A percentile compares a stretch with the other conserved stretches of the same genome.
phyloP scores from a whole-genome alignment of 2,888 invertebrate genomes.

The Lomographa bimaculata region DNA sequence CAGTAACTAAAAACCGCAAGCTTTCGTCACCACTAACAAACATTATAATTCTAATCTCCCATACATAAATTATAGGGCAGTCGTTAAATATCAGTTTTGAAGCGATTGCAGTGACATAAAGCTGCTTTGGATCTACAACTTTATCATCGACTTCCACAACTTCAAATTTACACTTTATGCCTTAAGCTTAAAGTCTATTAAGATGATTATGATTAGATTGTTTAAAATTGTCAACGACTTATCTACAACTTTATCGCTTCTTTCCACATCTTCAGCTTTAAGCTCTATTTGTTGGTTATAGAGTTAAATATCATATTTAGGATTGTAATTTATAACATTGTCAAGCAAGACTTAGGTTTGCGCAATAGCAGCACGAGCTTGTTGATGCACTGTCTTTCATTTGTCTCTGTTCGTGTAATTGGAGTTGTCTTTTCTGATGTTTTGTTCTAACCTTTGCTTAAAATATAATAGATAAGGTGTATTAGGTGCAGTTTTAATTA shows the following conservation, averaged over 20 bases:
- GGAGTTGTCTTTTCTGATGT: conserved; percentile 38
- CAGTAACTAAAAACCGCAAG: conserved; percentile 45
- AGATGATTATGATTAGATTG: conserved; percentile 24
- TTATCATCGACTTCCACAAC: conserved; percentile 35
- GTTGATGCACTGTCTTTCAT: conserved; percentile 49
- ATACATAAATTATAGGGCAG: conserved; percentile 68
- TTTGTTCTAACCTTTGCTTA: conserved; percentile 27
- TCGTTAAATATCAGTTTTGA: conserved; percentile 76
- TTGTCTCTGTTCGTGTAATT: conserved; percentile 44
- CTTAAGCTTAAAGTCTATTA: conserved; percentile 41
- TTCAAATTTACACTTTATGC: conserved; percentile 36
- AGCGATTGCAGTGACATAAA: conserved; percentile 71
- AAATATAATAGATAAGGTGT: no score
- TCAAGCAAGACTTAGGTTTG: conserved; percentile 49
- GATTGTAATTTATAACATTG: conserved; percentile 34
- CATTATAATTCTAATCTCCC: conserved; percentile 70
- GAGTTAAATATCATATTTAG: conserved; percentile 37
- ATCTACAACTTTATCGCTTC: conserved; percentile 41
- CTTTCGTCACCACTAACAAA: conserved; percentile 63
- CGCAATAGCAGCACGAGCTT: conserved; percentile 62
- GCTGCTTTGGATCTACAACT: conserved; percentile 55
- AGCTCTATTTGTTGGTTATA: conserved; percentile 38
- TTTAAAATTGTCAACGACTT: conserved; percentile 23
- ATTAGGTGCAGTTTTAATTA: no score
- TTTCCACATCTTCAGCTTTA: conserved; percentile 28